phyloP scores from a whole-genome alignment of 2,797 vertebrate species.

The Glossophaga mutica region DNA sequence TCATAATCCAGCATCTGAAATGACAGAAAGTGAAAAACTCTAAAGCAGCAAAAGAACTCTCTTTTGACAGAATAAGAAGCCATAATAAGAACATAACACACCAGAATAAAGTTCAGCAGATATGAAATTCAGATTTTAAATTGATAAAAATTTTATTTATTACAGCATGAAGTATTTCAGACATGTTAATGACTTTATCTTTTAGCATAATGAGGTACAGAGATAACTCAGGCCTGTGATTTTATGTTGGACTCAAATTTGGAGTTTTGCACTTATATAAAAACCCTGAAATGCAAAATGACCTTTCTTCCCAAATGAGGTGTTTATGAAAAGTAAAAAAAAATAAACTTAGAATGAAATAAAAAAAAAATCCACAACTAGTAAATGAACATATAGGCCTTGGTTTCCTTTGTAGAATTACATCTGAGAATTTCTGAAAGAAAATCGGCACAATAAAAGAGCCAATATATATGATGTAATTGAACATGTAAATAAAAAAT shows the following conservation, averaged over 20 bases:
- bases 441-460: not conserved
- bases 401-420: not conserved
- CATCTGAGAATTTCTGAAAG: conserved; percentile 21
- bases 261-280: conserved; percentile 11
- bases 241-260: not conserved
- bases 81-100: not conserved
- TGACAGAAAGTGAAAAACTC: conserved; percentile 52
- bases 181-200: not conserved
- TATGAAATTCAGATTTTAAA: not conserved
- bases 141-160: not conserved
- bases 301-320: not conserved
- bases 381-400: not conserved
- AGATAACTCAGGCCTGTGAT: not conserved
- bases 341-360: conserved; percentile 5
- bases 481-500: not conserved
- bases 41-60: not conserved
- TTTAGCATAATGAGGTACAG: not conserved
- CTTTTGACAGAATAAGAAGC: not conserved
- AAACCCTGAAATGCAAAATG: not conserved
- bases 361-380: not conserved
- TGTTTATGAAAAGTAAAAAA: conserved; percentile 11
- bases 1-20: conserved; percentile 90
- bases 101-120: not conserved
- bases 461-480: not conserved
- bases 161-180: not conserved